phyloP scores from a whole-genome alignment of 2,888 invertebrate genomes.

The Pteria penguin region DNA sequence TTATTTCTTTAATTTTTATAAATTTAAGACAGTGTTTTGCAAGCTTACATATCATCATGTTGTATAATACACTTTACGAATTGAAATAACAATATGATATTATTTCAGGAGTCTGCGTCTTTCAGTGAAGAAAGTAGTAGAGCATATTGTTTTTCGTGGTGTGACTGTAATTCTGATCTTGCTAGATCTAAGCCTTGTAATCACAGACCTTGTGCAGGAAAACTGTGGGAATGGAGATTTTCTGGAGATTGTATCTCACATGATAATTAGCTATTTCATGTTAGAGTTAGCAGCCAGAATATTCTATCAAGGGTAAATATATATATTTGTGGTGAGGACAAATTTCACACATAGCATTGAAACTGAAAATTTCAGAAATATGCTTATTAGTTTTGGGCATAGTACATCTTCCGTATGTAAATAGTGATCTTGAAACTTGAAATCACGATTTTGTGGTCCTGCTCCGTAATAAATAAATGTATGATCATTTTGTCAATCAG shows the following conservation, averaged over 20 bases:
- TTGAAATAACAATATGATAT: no score
- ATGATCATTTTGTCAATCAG: no score
- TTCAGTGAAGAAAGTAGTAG: conserved; percentile 55
- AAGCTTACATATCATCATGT: no score
- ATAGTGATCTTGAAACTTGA: no score
- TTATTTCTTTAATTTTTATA: no score
- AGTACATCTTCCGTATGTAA: no score
- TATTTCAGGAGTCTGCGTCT: neutral
- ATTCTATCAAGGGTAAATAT: conserved; percentile 79
- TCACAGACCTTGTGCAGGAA: conserved; percentile 63
- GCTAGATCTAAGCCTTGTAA: conserved; percentile 72
- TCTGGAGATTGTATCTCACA: conserved; percentile 77
- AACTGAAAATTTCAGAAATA: neutral
- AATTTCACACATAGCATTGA: no score
- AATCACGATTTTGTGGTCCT: no score
- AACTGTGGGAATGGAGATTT: conserved; percentile 44
- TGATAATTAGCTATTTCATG: conserved; percentile 80
- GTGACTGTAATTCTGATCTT: conserved; percentile 72
- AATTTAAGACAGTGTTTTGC: no score
- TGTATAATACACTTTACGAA: no score
- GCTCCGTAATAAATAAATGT: no score
- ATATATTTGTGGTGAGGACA: neutral
- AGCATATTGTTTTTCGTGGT: conserved; percentile 71
- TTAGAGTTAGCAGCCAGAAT: conserved; percentile 80
- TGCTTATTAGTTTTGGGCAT: neutral